Percentiles rank a stretch among this genome's conserved stretches.
Conservation (phyloP, 35 echinoderm and acorn worm genomes). For the Heliocidaris tuberculata region DNA sequence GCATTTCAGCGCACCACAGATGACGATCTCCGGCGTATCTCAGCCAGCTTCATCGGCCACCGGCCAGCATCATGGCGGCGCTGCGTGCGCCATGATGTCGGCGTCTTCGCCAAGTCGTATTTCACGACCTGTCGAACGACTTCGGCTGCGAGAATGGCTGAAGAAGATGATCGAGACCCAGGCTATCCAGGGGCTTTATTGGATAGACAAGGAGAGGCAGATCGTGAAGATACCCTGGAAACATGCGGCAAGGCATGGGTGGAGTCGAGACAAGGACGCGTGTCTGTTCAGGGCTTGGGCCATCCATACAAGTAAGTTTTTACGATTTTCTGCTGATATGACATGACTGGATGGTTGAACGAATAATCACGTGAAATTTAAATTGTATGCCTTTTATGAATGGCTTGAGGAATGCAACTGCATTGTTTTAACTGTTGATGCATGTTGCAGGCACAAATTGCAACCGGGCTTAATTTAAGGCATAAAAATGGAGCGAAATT, state of each 20-base stretch:
- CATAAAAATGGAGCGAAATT: too few relatives aligned
- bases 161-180: constrained; percentile 70
- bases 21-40: not conserved
- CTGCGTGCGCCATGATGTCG: constrained; percentile 14
- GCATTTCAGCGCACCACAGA: not conserved
- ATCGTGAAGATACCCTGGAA: constrained; percentile 95
- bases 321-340: not conserved
- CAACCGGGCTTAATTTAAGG: too few relatives aligned
- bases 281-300: constrained; percentile 94
- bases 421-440: not conserved
- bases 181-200: constrained; percentile 72
- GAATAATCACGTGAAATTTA: not conserved
- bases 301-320: constrained; percentile 95
- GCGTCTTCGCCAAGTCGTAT: not conserved
- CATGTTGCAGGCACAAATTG: too few relatives aligned
- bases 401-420: not conserved
- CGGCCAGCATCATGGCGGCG: not conserved
- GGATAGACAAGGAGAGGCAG: constrained; percentile 75
- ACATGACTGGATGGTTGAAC: not conserved
- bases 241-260: constrained; percentile 93
- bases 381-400: not conserved
- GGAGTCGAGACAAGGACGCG: constrained; percentile 81
- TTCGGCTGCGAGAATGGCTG: constrained; percentile 90
- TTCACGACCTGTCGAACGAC: constrained; percentile 70
- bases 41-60: not conserved